A percentile compares a stretch with the other conserved stretches of the same genome.
These are phyloP conservation scores for Schizopygopsis malacanthus DNA, from an alignment of 2,797 vertebrate species.

Conservation along the genomic window DNA sequence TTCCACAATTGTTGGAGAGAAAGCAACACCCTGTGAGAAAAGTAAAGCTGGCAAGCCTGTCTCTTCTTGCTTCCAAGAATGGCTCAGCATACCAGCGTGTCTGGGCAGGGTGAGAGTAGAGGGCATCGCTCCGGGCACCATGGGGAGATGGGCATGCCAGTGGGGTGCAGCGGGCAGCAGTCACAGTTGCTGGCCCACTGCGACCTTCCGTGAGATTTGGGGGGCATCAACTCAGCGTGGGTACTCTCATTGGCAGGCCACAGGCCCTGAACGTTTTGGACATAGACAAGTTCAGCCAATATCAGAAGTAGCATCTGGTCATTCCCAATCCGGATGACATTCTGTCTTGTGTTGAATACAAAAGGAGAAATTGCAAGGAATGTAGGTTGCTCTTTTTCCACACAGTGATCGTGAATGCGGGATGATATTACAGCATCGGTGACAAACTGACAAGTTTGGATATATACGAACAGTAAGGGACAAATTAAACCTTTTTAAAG, in stretches of 20 bases:
- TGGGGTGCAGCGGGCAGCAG: constrained; percentile 33
- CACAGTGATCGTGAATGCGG: background rate
- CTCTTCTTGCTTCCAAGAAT: constrained; percentile 37
- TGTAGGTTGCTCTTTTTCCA: background rate
- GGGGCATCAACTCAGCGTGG: constrained; percentile 16
- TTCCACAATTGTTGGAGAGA: constrained; percentile 39
- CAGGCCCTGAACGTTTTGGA: background rate
- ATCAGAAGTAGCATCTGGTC: constrained; percentile 17
- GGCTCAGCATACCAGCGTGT: constrained; percentile 39
- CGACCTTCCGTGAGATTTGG: constrained; percentile 42
- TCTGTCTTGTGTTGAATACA: background rate
- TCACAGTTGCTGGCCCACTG: constrained; percentile 33
- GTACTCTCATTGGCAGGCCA: constrained; percentile 26
- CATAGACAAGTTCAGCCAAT: constrained; percentile 9
- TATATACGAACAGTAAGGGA: background rate
- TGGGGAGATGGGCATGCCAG: constrained; percentile 45
- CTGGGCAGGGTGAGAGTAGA: constrained; percentile 38
- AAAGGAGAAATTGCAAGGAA: background rate
- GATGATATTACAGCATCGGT: background rate
- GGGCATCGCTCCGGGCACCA: constrained; percentile 38
- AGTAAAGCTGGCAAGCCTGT: constrained; percentile 38
- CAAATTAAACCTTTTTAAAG: background rate
- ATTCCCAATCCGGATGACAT: background rate
- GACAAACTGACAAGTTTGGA: background rate
- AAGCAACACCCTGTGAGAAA: constrained; percentile 31